Conservation (phyloP, 1,140 invertebrate genomes). For the Hycleus phaleratus region DNA sequence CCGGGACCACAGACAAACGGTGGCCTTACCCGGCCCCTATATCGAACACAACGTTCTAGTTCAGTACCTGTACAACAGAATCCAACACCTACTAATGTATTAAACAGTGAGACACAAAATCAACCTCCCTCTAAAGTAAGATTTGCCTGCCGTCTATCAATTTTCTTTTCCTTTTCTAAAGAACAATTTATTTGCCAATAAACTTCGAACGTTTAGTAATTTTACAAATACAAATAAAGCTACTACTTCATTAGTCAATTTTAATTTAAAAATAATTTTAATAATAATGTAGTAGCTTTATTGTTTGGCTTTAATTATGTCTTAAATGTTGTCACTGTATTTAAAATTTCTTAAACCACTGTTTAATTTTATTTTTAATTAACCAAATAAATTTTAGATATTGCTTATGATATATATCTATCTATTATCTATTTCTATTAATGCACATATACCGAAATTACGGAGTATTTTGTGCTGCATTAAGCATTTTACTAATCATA, state of each 20-base stretch:
- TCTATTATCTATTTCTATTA: neutral
- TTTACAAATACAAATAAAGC: too few species aligned
- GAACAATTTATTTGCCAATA: too few species aligned
- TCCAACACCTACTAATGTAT: slow-evolving; percentile 22
- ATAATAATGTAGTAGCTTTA: slow-evolving; percentile 2
- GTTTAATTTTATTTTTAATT: too few species aligned
- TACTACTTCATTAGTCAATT: too few species aligned
- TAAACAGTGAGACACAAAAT: slow-evolving; percentile 27
- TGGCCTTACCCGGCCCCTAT: slow-evolving; percentile 43
- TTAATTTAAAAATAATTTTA: too few species aligned
- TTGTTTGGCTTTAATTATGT: slow-evolving; percentile 5
- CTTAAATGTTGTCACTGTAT: slow-evolving; percentile 11
- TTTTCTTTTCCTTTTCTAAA: too few species aligned
- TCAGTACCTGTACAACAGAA: slow-evolving; percentile 53
- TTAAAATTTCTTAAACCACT: neutral
- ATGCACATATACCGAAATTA: slow-evolving; percentile 21
- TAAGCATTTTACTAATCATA: slow-evolving; percentile 27
- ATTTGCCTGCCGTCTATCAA: slow-evolving; percentile 15
- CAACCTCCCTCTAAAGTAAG: slow-evolving; percentile 31
- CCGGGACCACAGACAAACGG: slow-evolving; percentile 41
- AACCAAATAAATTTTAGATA: too few species aligned
- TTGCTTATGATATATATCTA: too few species aligned
- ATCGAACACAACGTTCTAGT: slow-evolving; percentile 52
- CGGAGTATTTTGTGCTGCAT: slow-evolving; percentile 23
- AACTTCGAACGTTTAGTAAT: too few species aligned